Evolutionary conservation across 2,797 vertebrate genomes (phyloP), one percentile per base, ranked within the genome.

Genomic region (Myotis pilosus): DNA sequence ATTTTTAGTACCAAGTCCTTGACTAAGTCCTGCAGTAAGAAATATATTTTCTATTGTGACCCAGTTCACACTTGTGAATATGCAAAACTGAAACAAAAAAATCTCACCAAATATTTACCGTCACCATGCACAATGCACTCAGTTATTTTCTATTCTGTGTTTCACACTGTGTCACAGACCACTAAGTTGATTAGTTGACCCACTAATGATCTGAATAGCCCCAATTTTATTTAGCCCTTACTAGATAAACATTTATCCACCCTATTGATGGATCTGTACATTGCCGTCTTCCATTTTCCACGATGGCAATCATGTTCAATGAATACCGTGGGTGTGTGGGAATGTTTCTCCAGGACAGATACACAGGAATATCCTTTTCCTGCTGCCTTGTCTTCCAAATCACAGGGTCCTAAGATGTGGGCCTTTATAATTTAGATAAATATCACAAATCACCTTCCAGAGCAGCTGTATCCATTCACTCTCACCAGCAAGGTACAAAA

Each of bases 71-170:
- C 8, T 89, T 87, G 16, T 15, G 30, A 94, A 55, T 51, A 75
- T 4, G 60, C 62, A 96, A 94, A 94, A 93, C 47, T 55, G 66
- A 95, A 95, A 94, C 64, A 47, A 74, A 47, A 47, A 38, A 84
- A 41, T 66, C 91, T 93, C 84, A 69, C 30, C 89, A 25, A 60
- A 47, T 85, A 78, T 11, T 80, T 36, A 81, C 53, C 22, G 33
- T 68, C 66, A 74, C 33, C 19, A 11, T 16, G 30, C 19, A 17
- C 92, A 66, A 41, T 1, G 33, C 19, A 12, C 28, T 68, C 12
- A 1, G 5, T 20, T 38, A n/a, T 89, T 74, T 53, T 66, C 91
- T 72, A 12, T 11, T 60, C 75, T 78, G 72, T 41, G 38, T 68
- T 78, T 92, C 60, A 49, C 15, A 33, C 10, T 20, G 41, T 44